Base-by-base conservation (phyloP, 92 coral and sea anemone species). In the Palythoa grandiflora region DNA sequence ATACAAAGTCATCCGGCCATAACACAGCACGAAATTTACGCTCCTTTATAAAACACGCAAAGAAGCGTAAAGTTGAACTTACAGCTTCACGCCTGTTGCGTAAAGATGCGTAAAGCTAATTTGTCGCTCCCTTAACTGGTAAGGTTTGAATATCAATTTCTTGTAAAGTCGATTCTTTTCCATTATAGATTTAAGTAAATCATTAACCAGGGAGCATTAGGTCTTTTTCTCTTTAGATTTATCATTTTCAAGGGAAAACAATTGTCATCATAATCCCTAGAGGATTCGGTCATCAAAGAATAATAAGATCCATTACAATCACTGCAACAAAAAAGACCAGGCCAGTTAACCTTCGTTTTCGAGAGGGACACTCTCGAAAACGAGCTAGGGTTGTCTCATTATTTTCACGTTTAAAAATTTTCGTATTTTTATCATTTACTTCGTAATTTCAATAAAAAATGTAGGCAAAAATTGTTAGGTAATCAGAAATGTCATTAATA, bases 401-500 rank as follows among this genome's bases (percentile, higher is more conserved):
- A 72, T 72, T 57, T 39, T 84, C 79, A 13, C 80, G 74, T 50
- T 53, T 90, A 38, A 52, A 9, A 8, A 78, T 68, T 37, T 79
- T 77, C 10, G 51, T 57, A 21, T n/a, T 6, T 36, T 52, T 40
- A 9, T 85, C 72, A 44, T 85, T 86, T 17, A 36, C 39, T 15
- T 50, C 47, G 20, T 3, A n/a, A 20, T 68, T 35, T 11, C 72
- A 38, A 59, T 71, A 57, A 48, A 73, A 85, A 38, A 77, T 59
- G 80, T 79, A 80, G 48, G 92, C 90, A 54, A 90, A 79, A 6
- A 90, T 38, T 1, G 91, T 90, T 7, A 80, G 77, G 74, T 90
- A 88, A 73, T 90, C 93, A 50, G 89, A 90, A n/a, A 90, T 53
- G 54, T 90, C 87, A 79, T 85, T 90, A 13, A 90, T 38, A 7